Conservation (phyloP, 2,113 vertebrate genomes). For the Neopipo cinnamomea region DNA sequence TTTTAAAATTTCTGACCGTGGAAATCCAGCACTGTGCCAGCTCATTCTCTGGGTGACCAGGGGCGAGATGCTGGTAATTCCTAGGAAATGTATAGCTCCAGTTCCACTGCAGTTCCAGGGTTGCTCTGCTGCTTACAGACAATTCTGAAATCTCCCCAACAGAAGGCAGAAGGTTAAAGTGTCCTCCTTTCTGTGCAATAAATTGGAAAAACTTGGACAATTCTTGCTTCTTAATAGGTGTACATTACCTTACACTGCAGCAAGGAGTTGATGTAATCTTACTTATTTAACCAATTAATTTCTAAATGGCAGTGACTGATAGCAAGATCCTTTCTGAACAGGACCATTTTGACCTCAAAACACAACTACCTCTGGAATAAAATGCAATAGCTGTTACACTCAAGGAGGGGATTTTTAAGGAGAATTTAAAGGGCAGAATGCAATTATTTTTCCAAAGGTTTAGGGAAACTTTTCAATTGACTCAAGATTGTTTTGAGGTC, state of each 20-base stretch:
- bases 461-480: neutral
- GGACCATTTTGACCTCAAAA: neutral
- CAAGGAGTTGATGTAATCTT: neutral
- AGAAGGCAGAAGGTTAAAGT: neutral
- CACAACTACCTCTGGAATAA: neutral
- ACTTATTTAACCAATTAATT: neutral
- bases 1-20: slow-evolving; percentile 9
- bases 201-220: neutral
- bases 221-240: neutral
- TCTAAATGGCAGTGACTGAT: neutral
- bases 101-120: neutral
- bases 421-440: neutral
- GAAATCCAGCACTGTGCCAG: neutral
- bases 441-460: neutral
- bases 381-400: neutral
- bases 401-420: neutral
- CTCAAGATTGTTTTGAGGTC: neutral
- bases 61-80: neutral
- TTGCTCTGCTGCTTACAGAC: neutral
- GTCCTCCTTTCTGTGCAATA: neutral
- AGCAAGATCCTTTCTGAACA: neutral
- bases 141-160: neutral
- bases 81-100: neutral
- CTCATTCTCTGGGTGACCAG: neutral
- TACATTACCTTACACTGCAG: neutral